phyloP scores from a whole-genome alignment of 2,797 vertebrate genomes.

The Hoplostethus atlanticus region DNA sequence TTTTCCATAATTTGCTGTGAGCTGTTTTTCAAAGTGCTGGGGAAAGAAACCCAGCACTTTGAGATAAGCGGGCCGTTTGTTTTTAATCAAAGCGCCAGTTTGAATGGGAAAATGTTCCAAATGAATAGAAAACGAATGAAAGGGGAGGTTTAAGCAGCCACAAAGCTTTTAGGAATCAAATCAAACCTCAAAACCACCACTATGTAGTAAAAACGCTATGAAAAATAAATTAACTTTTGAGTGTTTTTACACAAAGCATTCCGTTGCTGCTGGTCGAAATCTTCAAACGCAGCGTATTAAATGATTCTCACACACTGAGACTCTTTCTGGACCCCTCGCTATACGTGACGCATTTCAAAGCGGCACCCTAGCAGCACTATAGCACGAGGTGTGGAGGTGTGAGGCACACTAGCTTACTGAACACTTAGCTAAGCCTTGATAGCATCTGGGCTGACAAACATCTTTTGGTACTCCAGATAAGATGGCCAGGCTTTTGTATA shows the following conservation, averaged over 20 bases:
- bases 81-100: slow-evolving; percentile 80
- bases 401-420: background rate
- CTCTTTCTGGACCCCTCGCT: background rate
- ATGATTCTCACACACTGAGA: background rate
- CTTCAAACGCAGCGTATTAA: background rate
- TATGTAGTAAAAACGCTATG: slow-evolving; percentile 31
- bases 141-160: slow-evolving; percentile 64
- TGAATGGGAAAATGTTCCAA: slow-evolving; percentile 79
- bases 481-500: background rate
- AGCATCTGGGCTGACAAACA: background rate
- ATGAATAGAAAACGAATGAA: slow-evolving; percentile 75
- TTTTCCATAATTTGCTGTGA: slow-evolving; percentile 77
- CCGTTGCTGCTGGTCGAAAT: background rate
- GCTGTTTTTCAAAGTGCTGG: slow-evolving; percentile 73
- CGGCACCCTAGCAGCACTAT: slow-evolving; percentile 9
- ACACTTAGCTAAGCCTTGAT: background rate
- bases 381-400: slow-evolving; percentile 5
- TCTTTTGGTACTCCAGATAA: background rate
- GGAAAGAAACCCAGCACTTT: slow-evolving; percentile 78
- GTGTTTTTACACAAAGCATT: slow-evolving; percentile 42
- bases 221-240: slow-evolving; percentile 52
- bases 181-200: slow-evolving; percentile 60
- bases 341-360: slow-evolving; percentile 22
- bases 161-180: slow-evolving; percentile 70
- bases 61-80: slow-evolving; percentile 79